Percentiles rank a stretch among this genome's conserved stretches.
Evolutionary conservation across 2,797 vertebrate genomes (phyloP).

Genomic region (Aulostomus chinensis): DNA sequence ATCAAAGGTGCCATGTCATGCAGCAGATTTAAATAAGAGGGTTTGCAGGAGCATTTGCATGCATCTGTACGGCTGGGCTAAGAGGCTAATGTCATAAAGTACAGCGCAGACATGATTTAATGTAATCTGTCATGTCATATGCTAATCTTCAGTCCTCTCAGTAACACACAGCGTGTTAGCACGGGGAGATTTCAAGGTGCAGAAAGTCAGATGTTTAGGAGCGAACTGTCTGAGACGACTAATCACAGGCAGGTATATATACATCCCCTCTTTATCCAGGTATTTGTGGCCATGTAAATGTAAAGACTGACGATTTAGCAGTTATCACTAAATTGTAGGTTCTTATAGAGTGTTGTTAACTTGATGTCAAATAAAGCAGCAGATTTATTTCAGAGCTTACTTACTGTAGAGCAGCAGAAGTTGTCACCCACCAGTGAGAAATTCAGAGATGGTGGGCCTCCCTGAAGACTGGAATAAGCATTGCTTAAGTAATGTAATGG

Average conservation of each 20-base stretch:
- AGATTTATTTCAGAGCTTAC: neutral
- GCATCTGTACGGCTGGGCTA: constrained; percentile 91
- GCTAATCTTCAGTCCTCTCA: constrained; percentile 97
- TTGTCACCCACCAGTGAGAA: constrained; percentile 36
- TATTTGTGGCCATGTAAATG: too few relatives aligned
- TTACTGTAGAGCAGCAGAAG: constrained; percentile 34
- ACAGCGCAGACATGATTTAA: constrained; percentile 95
- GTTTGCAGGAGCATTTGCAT: constrained; percentile 96
- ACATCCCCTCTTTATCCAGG: too few relatives aligned
- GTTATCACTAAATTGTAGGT: too few relatives aligned
- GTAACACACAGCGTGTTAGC: constrained; percentile 88
- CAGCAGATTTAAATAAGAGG: constrained; percentile 99
- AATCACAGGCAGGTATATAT: too few relatives aligned
- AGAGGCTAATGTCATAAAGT: constrained; percentile 99
- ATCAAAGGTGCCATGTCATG: constrained; percentile 98
- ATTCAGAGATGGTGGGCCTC: too few relatives aligned
- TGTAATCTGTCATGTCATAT: constrained; percentile 99
- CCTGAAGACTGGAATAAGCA: too few relatives aligned
- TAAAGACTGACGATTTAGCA: too few relatives aligned
- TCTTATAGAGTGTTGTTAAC: too few relatives aligned
- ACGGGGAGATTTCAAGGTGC: constrained; percentile 48
- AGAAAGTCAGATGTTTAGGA: constrained; percentile 40
- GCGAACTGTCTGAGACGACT: constrained; percentile 71
- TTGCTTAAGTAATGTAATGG: too few relatives aligned
- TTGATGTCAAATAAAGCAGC: neutral